Conservation (phyloP, 2,113 vertebrate genomes). For the Marmota flaviventris region DNA sequence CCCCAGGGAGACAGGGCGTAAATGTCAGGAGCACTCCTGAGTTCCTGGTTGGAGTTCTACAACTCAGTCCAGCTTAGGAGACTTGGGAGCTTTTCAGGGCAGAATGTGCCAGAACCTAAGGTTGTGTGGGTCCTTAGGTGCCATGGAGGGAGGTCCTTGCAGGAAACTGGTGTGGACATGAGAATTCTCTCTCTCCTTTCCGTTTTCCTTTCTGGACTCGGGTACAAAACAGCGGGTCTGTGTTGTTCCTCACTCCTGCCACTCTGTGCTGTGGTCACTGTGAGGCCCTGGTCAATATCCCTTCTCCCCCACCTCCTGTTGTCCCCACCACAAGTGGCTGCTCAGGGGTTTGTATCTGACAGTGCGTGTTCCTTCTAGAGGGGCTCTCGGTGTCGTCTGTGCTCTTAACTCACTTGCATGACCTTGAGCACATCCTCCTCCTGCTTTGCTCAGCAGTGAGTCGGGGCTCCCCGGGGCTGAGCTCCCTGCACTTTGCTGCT, state of each 20-base stretch:
- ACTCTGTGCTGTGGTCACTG: accelerated
- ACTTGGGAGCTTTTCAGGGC: neutral
- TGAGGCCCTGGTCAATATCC: neutral
- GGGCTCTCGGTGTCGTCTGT: accelerated
- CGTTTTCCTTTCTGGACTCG: neutral
- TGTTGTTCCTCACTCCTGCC: accelerated
- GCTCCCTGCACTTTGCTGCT: neutral
- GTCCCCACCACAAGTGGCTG: neutral
- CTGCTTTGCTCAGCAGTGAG: neutral
- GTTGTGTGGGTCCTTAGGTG: neutral
- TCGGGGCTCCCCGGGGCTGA: neutral
- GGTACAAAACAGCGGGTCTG: neutral
- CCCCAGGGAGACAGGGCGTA: neutral
- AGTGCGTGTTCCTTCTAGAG: neutral
- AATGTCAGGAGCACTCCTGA: neutral
- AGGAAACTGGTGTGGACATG: neutral
- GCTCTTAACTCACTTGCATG: neutral
- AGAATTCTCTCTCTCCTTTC: neutral
- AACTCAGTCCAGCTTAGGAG: neutral
- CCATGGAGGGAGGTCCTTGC: neutral
- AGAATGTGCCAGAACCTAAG: neutral
- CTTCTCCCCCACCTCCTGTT: neutral
- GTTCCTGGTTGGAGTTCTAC: neutral
- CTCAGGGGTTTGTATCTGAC: accelerated
- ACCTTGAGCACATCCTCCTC: neutral